These are phyloP conservation scores for Lytechinus pictus DNA, from an alignment of 35 echinoderm and acorn worm species.

Conservation along the genomic window DNA sequence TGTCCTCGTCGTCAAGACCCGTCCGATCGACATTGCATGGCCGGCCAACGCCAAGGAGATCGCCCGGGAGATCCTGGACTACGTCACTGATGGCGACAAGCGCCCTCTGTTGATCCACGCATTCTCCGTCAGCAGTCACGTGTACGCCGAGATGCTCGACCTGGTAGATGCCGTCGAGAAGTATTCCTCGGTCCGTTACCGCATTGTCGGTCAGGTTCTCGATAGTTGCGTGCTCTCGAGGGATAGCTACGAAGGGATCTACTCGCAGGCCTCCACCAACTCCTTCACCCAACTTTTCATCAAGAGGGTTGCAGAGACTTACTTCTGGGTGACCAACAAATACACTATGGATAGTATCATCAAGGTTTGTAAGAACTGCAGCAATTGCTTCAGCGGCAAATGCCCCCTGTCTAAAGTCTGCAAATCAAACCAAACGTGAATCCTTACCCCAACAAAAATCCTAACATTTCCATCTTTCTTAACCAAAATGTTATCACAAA, in stretches of 20 bases:
- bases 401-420: too few species aligned
- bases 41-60: constrained; percentile 53
- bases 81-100: constrained; percentile 41
- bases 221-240: constrained; percentile 56
- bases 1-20: constrained; percentile 59
- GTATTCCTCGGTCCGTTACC: constrained; percentile 38
- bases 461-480: too few species aligned
- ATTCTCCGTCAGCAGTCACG: constrained; percentile 64
- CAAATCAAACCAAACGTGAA: too few species aligned
- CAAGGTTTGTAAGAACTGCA: not conserved
- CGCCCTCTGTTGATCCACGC: constrained; percentile 52
- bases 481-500: too few species aligned
- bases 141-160: constrained; percentile 65
- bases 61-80: constrained; percentile 58
- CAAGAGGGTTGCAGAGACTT: constrained; percentile 50
- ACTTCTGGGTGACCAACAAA: constrained; percentile 67
- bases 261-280: constrained; percentile 54
- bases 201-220: constrained; percentile 59
- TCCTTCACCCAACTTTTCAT: constrained; percentile 45
- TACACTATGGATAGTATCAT: constrained; percentile 61
- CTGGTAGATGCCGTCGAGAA: constrained; percentile 24
- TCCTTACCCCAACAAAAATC: too few species aligned
- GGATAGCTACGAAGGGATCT: constrained; percentile 60
- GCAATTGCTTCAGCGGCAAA: too few species aligned
- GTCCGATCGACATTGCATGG: constrained; percentile 60